Base-by-base conservation (phyloP, 2,113 vertebrate species). In the Crotalus viridis region DNA sequence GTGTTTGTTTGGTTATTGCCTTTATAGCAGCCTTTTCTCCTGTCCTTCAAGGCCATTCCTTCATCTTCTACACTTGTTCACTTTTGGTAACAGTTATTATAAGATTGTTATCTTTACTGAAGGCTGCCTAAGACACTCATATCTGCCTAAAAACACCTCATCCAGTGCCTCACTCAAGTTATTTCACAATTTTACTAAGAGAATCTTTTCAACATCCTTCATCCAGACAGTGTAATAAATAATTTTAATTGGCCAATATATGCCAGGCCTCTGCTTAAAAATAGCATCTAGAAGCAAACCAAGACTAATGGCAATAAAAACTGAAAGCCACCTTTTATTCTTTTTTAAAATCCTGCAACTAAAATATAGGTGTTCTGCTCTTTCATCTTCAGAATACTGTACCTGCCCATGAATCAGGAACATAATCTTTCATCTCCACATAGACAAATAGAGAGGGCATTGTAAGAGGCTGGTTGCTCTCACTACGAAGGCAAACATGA, bases 351-450 rank as follows among this genome's bases (percentile, higher is more conserved):
- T 10, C 10, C 88, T 26, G 22, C 52, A 39, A 54, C n/a, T 55
- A 12, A 33, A 19, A 0, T 52, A 69, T 10, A 39, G 7, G 19
- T 15, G 15, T 43, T 26, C 8, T 17, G 19, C 39, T 8, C 0
- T 0, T 0, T 0, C 0, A 0, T 3, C 9, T 6, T 61, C 22
- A 0, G 8, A 52, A 33, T 2, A 1, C 24, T 51, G 55, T 97
- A 99, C 99, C 99, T 97, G 99, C 99, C 96, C 99, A 99, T 2
- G 98, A 98, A 22, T 99, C 99, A 0, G 99, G 99, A 33, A 99
- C 98, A 1, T 99, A 99, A 97, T 99, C 99, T 97, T 99, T 99
- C 95, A 99, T 97, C 95, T 99, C 99, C 90, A 99, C 98, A 97
- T 98, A 99, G 92, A 99, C 98, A 22, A 99, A 99, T 17, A 99